Evolutionary conservation across 2,888 invertebrate genomes (phyloP).

Genomic region (Sicus ferrugineus): DNA sequence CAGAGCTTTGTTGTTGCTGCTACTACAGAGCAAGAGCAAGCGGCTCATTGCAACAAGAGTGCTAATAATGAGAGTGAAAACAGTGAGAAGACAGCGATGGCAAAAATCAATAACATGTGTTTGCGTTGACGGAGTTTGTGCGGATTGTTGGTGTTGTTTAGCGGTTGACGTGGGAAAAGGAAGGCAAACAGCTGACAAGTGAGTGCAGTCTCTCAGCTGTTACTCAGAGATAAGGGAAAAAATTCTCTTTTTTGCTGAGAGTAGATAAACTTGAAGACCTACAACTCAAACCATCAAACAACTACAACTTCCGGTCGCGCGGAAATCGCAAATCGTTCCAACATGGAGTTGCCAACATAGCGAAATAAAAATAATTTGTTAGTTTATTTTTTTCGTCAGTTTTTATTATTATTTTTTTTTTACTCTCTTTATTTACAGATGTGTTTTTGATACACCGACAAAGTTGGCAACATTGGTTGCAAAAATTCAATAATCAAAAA

Average conservation of each 20-base stretch:
- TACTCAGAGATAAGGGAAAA: neutral
- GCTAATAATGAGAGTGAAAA: constrained; percentile 33
- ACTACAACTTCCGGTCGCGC: neutral
- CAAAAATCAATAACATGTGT: constrained; percentile 31
- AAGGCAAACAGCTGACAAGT: constrained; percentile 17
- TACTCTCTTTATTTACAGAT: constrained; percentile 18
- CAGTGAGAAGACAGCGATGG: neutral
- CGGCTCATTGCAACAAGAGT: neutral
- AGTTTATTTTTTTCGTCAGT: constrained; percentile 35
- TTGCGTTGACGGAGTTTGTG: neutral
- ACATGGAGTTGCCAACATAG: constrained; percentile 8
- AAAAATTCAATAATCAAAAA: neutral
- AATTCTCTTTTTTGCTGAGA: neutral
- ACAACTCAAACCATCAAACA: neutral
- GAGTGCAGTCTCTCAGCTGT: neutral
- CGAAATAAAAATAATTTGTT: constrained; percentile 34
- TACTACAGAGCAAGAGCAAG: neutral
- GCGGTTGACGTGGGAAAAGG: too few relatives aligned
- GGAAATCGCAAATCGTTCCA: neutral
- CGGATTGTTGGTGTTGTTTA: neutral
- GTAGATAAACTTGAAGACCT: neutral
- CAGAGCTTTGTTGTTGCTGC: constrained; percentile 13
- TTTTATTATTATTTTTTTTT: neutral
- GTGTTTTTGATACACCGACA: neutral
- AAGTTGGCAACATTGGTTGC: constrained; percentile 7